Evolutionary conservation across 2,797 vertebrate genomes (phyloP), one percentile per base, ranked within the genome.

Genomic region (Centroberyx gerrardi): DNA sequence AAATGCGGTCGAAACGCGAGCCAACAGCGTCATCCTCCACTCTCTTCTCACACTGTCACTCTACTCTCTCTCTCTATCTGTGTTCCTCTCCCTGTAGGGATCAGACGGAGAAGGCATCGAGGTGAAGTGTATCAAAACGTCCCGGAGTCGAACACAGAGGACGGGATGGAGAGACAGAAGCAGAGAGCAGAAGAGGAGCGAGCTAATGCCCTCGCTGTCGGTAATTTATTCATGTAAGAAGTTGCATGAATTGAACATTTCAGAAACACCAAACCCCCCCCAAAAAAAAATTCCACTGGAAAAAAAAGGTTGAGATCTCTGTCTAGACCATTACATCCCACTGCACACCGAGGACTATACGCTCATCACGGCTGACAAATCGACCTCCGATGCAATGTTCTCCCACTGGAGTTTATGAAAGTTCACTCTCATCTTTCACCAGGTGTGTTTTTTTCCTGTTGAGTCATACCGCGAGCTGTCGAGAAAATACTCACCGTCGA

Each of bases 381-480:
- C 0, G 13, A 52, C 48, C 66, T 62, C 17, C 8, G 1, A 2
- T 38, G 68, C 66, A 81, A 78, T 81, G 64, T 85, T 70, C 71
- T 59, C 56, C 27, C 2, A 0, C 59, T 36, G 2, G 18, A 54
- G 29, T 69, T 72, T 27, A 65, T 63, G 42, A 72, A 67, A 22
- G 72, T 61, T 73, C 64, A 9, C 38, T 49, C 53, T 62, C 75
- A 80, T 84, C 53, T 56, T 62, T 82, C 72, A 88, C 36, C 29
- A 12, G 33, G 17, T 51, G 40, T 9, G 7, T 52, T 53, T 64
- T 36, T 68, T 33, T 71, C n/a, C n/a, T 38, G 54, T 42, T 29
- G n/a, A 62, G 58, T 75, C 60, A 12, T 5, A 31, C 31, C 31
- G 27, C n/a, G 10, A 76, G 36, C 77, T 67, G 76, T 38, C 5